Evolutionary conservation across 2,888 invertebrate genomes (phyloP), one percentile per base, ranked within the genome.

Genomic region (Eupithecia vulgata): DNA sequence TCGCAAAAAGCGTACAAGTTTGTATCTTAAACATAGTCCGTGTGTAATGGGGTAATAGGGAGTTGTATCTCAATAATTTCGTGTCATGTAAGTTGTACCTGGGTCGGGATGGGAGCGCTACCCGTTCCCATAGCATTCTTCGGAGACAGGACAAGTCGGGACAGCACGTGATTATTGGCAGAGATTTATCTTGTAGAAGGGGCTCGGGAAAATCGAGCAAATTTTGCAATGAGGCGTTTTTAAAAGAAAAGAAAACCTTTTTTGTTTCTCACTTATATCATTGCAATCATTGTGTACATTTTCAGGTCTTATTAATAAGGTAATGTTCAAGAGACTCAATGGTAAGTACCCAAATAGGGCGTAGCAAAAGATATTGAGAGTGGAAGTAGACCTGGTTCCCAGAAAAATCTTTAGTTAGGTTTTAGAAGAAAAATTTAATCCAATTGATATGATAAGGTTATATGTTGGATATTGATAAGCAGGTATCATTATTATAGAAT

Each of bases 121-220:
- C 48, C 83, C 89, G 92, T 91, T 93, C 92, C 93, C 93, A 92
- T 89, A 85, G 90, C 92, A 92, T 92, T 91, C 92, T 87, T 83
- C 82, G 78, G 76, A 80, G 82, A 82, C 82, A 87, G 82, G 89
- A 90, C 89, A 88, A 82, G 57, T 12, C 21, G 25, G 57, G 57
- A 57, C 57, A 12, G 25, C 84, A 81, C 82, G 84, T 83, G 84
- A 87, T 89, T 89, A 88, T 85, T 84, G 81, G 7, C 86, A 85
- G 75, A 86, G 89, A 89, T 65, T 77, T 67, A 34, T 42, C 34
- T 10, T 0, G 4, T 64, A 81, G 82, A 84, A 25, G 72, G 35
- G 70, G 61, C 59, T 61, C 45, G 21, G 6, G 7, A 59, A 37
- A 30, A 35, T 52, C 17, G 1, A 4, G 21, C 52, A n/a, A 10